phyloP scores from a whole-genome alignment of 2,888 invertebrate genomes.

The Epirrhoe alternata region DNA sequence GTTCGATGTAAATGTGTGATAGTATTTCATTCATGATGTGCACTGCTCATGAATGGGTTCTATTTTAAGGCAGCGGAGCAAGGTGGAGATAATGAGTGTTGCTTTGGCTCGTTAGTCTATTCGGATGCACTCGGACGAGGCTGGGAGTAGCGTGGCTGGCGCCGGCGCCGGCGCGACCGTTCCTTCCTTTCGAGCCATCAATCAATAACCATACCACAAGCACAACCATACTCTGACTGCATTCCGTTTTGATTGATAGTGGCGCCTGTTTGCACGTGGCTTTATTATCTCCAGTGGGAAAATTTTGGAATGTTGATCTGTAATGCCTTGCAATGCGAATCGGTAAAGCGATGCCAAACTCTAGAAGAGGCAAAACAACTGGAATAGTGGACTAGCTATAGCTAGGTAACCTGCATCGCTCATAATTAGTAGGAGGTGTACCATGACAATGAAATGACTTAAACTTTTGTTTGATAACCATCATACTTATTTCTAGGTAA shows the following conservation, averaged over 20 bases:
- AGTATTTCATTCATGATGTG: slow-evolving; percentile 71
- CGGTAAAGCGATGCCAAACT: no score
- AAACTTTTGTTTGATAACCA: no score
- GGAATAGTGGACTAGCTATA: background rate
- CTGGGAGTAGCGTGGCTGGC: slow-evolving; percentile 56
- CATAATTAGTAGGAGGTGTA: no score
- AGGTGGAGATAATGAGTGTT: slow-evolving; percentile 65
- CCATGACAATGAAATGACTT: no score
- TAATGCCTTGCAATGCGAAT: background rate
- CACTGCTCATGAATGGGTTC: slow-evolving; percentile 75
- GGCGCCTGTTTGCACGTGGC: slow-evolving; percentile 17
- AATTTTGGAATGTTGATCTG: slow-evolving; percentile 14
- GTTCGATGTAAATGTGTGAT: slow-evolving; percentile 61
- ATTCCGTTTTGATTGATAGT: slow-evolving; percentile 22
- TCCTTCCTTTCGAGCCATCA: slow-evolving; percentile 11
- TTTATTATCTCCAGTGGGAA: slow-evolving; percentile 5
- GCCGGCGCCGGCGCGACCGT: slow-evolving; percentile 27
- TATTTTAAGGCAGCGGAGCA: slow-evolving; percentile 73
- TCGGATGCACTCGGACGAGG: slow-evolving; percentile 69
- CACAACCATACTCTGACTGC: slow-evolving; percentile 18
- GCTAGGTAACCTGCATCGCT: no score
- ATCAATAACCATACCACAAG: slow-evolving; percentile 9
- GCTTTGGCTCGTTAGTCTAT: slow-evolving; percentile 60
- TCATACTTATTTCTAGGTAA: no score
- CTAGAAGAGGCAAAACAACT: background rate